Conservation (phyloP, 2,888 invertebrate species). For the Boloria euphrosyne region DNA sequence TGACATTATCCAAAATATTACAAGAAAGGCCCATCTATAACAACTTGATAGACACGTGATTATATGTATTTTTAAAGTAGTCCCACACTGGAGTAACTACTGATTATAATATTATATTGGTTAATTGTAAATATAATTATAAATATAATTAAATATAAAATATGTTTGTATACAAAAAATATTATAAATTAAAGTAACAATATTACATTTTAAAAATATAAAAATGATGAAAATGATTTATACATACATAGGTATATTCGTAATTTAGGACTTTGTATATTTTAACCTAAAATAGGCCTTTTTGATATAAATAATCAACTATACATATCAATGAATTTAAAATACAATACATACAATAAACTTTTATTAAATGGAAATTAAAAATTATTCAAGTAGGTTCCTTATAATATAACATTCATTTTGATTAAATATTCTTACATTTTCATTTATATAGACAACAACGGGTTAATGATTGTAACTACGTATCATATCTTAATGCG, state of each 20-base stretch:
- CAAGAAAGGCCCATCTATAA: conserved; percentile 22
- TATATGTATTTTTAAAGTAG: conserved; percentile 15
- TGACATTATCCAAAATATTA: conserved; percentile 16
- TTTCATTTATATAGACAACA: conserved; percentile 35
- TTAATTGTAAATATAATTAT: neutral
- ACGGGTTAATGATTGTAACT: conserved; percentile 27
- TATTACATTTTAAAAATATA: too few relatives aligned
- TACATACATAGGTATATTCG: too few relatives aligned
- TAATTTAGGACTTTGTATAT: neutral
- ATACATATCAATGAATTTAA: neutral
- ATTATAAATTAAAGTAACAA: too few relatives aligned
- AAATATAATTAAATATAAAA: too few relatives aligned
- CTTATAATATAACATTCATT: conserved; percentile 16
- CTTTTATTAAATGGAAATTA: neutral
- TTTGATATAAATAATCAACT: neutral
- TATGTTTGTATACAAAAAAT: too few relatives aligned
- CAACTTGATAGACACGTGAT: conserved; percentile 8
- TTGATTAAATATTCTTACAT: conserved; percentile 35
- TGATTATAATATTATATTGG: conserved; percentile 1
- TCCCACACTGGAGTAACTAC: conserved; percentile 14
- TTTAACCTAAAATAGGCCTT: conserved; percentile 7
- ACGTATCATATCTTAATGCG: conserved; percentile 20
- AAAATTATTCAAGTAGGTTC: neutral
- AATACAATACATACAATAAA: neutral
- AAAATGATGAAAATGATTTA: too few relatives aligned